Conservation (phyloP, 2,888 invertebrate species). For the Nebria salina region DNA sequence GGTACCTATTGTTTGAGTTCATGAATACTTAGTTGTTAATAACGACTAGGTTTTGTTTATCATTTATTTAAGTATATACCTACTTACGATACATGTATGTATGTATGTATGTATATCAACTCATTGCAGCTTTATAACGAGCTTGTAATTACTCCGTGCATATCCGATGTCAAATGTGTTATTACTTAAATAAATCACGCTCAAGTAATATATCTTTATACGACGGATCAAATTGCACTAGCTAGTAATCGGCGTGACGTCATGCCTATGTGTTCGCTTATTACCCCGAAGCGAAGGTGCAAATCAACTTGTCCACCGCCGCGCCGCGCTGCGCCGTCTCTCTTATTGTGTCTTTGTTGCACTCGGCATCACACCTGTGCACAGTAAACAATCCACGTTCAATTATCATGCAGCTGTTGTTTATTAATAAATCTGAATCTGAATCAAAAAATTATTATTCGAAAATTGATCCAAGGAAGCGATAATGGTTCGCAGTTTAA, state of each 20-base stretch:
- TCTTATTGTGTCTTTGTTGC: not conserved
- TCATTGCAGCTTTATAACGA: conserved; percentile 37
- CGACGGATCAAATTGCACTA: conserved; percentile 45
- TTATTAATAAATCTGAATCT: not conserved
- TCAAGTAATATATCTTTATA: conserved; percentile 45
- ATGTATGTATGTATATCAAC: not conserved
- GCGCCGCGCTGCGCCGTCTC: not conserved
- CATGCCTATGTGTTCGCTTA: conserved; percentile 17
- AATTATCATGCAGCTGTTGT: conserved; percentile 6
- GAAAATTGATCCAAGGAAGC: not conserved
- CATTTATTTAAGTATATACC: not conserved
- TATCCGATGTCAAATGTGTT: conserved; percentile 46
- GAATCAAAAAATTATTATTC: not conserved
- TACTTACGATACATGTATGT: not conserved
- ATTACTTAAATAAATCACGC: conserved; percentile 47
- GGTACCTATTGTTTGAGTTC: not conserved
- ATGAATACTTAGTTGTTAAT: not conserved
- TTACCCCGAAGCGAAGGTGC: conserved; percentile 35
- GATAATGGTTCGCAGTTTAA: not conserved
- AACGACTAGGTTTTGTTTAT: not conserved
- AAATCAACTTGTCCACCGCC: conserved; percentile 28
- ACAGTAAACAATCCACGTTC: conserved; percentile 14
- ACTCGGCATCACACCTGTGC: not conserved
- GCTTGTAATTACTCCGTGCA: conserved; percentile 46
- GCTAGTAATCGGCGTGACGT: conserved; percentile 41